Evolutionary conservation across 2,113 vertebrate genomes (phyloP).

Genomic region (Rhadina sibilatrix): DNA sequence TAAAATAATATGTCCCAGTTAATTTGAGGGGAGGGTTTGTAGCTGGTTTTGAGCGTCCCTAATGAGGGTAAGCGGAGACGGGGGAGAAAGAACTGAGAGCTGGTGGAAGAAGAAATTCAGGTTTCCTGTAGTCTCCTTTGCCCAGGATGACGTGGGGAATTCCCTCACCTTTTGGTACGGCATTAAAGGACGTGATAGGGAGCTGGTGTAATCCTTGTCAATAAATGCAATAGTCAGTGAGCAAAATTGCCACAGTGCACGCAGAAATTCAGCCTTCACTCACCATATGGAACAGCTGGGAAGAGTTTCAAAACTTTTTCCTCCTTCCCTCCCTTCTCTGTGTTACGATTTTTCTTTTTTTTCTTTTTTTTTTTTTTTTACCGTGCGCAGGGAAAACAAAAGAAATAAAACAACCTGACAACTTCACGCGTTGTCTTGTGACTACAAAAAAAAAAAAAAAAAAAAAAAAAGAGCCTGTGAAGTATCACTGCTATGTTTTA

Average conservation of each 20-base stretch:
- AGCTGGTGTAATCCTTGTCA: constrained; percentile 9
- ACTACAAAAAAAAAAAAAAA: constrained; percentile 60
- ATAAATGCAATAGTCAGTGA: neutral
- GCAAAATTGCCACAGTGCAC: constrained; percentile 10
- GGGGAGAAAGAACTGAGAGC: neutral
- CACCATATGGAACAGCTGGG: constrained; percentile 57
- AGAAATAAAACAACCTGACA: constrained; percentile 75
- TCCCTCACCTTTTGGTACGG: constrained; percentile 18
- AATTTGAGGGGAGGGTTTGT: constrained; percentile 1
- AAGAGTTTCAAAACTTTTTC: constrained; percentile 73
- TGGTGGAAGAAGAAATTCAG: neutral
- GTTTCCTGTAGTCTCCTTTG: neutral
- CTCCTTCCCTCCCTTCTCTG: neutral
- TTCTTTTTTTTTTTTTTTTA: no score
- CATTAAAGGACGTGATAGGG: neutral
- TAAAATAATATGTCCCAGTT: neutral
- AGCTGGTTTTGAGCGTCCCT: neutral
- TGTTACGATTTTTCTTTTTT: neutral
- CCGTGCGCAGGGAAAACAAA: constrained; percentile 6
- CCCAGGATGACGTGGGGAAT: constrained; percentile 8
- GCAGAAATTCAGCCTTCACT: constrained; percentile 45
- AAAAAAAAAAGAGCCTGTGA: constrained; percentile 76
- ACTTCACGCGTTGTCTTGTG: constrained; percentile 84
- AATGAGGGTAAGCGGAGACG: neutral
- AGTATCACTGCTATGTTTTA: constrained; percentile 95